These are phyloP conservation scores for Gallinago jamesoni DNA, from an alignment of 2,113 vertebrate species.

Conservation along the genomic window DNA sequence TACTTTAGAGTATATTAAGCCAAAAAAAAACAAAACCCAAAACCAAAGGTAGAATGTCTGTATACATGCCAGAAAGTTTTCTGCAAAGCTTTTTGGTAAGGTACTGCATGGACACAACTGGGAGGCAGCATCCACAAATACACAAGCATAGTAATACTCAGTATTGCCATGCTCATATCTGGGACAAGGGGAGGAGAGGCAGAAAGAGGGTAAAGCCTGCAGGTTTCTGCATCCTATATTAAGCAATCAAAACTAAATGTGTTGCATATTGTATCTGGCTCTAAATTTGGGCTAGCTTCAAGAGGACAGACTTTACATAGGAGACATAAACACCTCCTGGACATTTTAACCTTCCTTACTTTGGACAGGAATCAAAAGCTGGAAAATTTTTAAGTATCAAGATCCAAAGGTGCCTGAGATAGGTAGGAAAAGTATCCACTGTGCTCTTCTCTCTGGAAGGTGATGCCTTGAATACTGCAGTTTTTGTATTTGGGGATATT, in stretches of 20 bases:
- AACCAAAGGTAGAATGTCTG: fast-evolving
- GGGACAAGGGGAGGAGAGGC: not conserved
- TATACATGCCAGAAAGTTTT: not conserved
- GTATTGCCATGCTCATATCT: not conserved
- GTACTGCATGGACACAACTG: not conserved
- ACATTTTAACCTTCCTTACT: not conserved
- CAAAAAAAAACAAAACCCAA: not conserved
- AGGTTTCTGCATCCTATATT: not conserved
- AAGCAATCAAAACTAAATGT: not conserved
- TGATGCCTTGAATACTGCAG: not conserved
- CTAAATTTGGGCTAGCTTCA: not conserved
- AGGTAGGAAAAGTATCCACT: not conserved
- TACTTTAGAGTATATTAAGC: not conserved
- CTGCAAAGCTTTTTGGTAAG: not conserved
- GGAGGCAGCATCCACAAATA: not conserved
- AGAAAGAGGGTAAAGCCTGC: not conserved
- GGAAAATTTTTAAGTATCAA: not conserved
- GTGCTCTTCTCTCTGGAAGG: not conserved
- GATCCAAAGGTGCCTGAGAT: not conserved
- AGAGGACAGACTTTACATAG: not conserved
- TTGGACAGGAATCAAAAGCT: not conserved
- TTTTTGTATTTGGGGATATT: not conserved
- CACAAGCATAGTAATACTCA: not conserved
- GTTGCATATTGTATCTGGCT: not conserved
- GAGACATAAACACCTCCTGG: not conserved